These are phyloP conservation scores for Drosophila incognita DNA, from an alignment of 2,888 invertebrate genomes.

Conservation along the genomic window DNA sequence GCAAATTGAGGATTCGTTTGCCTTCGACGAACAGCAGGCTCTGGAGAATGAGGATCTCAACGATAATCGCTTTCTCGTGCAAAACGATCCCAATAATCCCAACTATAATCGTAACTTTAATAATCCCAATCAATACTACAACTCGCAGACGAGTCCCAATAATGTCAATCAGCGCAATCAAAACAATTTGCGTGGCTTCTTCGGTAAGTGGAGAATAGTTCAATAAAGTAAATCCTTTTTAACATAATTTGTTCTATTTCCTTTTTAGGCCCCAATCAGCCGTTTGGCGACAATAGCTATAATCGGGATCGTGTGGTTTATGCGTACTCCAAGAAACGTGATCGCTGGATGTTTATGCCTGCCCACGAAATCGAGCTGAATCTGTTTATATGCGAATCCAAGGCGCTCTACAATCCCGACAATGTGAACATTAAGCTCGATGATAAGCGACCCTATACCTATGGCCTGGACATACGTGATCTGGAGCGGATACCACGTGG, in stretches of 20 bases:
- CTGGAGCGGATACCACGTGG: constrained; percentile 93
- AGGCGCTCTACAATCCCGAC: constrained; percentile 85
- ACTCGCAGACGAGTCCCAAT: constrained; percentile 61
- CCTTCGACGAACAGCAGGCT: constrained; percentile 87
- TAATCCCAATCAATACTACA: constrained; percentile 77
- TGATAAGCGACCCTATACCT: constrained; percentile 92
- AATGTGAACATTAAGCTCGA: constrained; percentile 90
- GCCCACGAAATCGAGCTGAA: constrained; percentile 91
- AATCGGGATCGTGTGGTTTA: constrained; percentile 92
- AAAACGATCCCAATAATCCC: constrained; percentile 68
- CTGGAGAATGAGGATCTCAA: constrained; percentile 84
- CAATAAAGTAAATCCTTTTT: background rate
- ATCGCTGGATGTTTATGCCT: constrained; percentile 94
- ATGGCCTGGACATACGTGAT: constrained; percentile 93
- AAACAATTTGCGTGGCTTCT: constrained; percentile 76
- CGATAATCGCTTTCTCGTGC: constrained; percentile 83
- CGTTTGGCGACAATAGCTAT: constrained; percentile 80
- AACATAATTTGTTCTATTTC: rapidly evolving
- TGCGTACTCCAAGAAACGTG: constrained; percentile 89
- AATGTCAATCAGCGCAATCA: constrained; percentile 73
- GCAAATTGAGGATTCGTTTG: constrained; percentile 93
- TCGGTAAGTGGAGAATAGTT: constrained; percentile 56
- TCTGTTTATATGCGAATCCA: constrained; percentile 93
- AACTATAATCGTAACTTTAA: constrained; percentile 72
- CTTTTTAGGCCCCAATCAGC: constrained; percentile 70